Evolutionary conservation across 2,888 invertebrate species (phyloP).

Genomic region (Serrognathus titanus): DNA sequence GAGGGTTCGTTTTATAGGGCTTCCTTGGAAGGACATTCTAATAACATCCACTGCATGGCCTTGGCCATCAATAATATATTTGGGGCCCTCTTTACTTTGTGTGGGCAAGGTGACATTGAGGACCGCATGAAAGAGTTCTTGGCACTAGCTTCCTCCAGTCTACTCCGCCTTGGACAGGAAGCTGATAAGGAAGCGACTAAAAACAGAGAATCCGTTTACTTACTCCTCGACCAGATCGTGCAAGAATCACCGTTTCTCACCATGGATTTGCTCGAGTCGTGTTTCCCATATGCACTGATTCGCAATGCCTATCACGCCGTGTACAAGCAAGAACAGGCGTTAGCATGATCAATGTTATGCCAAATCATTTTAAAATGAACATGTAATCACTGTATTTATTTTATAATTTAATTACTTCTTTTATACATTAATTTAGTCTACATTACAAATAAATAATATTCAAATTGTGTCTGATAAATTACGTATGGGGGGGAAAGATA

Average conservation of each 20-base stretch:
- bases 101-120: conserved; percentile 93
- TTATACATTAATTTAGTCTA: too few species aligned
- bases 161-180: conserved; percentile 91
- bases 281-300: conserved; percentile 97
- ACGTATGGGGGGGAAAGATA: too few species aligned
- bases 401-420: too few species aligned
- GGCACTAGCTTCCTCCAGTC: conserved; percentile 90
- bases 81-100: conserved; percentile 93
- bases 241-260: conserved; percentile 98
- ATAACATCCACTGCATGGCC: conserved; percentile 98
- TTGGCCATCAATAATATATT: conserved; percentile 94
- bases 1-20: conserved; percentile 88
- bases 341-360: conserved; percentile 32
- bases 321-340: conserved; percentile 80
- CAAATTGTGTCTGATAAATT: too few species aligned
- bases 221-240: conserved; percentile 94
- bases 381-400: too few species aligned
- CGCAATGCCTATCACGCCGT: conserved; percentile 97
- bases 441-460: too few species aligned
- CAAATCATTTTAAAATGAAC: not conserved
- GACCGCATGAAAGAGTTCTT: conserved; percentile 96
- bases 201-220: conserved; percentile 95
- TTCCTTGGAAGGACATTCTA: conserved; percentile 89
- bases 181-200: conserved; percentile 90
- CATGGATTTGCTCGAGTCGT: conserved; percentile 97